Percentiles rank a stretch among this genome's conserved stretches.
Conservation (phyloP, 2,113 vertebrate genomes). For the Hepsetus odoe region DNA sequence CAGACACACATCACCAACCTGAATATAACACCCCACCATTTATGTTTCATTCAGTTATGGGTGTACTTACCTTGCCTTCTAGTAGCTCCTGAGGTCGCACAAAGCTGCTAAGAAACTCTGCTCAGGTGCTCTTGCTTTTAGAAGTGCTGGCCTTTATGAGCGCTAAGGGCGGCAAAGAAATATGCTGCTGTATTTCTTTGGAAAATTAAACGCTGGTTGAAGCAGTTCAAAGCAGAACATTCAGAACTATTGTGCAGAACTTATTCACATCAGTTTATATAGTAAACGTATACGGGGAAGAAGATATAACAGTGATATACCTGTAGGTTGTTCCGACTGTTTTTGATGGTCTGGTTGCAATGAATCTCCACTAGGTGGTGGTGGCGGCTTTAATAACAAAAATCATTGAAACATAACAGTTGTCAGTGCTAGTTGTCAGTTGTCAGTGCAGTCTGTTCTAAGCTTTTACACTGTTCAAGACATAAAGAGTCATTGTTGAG, state of each 20-base stretch:
- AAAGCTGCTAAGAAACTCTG: constrained; percentile 82
- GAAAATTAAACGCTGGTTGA: too few species aligned
- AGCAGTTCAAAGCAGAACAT: too few species aligned
- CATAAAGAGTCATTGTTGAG: not conserved
- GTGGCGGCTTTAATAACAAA: constrained; percentile 65
- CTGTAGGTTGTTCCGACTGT: constrained; percentile 70
- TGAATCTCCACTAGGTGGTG: constrained; percentile 74
- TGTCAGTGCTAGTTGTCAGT: too few species aligned
- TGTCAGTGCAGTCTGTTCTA: too few species aligned
- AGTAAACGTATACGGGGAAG: not conserved
- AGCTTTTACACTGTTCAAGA: too few species aligned
- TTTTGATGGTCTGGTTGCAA: constrained; percentile 66
- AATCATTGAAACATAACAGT: not conserved
- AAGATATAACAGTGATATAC: constrained; percentile 54
- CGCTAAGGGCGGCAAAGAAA: constrained; percentile 31
- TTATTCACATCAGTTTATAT: too few species aligned
- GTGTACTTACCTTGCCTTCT: constrained; percentile 83
- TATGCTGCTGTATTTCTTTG: not conserved
- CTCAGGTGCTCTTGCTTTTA: constrained; percentile 74
- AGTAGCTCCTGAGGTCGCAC: constrained; percentile 86
- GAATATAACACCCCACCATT: not conserved
- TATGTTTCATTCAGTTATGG: not conserved
- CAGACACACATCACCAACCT: not conserved
- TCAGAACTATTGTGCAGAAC: too few species aligned
- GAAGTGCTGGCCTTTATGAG: constrained; percentile 66